Base-by-base conservation (phyloP, 2,113 vertebrate species). In the Clarias batrachus region DNA sequence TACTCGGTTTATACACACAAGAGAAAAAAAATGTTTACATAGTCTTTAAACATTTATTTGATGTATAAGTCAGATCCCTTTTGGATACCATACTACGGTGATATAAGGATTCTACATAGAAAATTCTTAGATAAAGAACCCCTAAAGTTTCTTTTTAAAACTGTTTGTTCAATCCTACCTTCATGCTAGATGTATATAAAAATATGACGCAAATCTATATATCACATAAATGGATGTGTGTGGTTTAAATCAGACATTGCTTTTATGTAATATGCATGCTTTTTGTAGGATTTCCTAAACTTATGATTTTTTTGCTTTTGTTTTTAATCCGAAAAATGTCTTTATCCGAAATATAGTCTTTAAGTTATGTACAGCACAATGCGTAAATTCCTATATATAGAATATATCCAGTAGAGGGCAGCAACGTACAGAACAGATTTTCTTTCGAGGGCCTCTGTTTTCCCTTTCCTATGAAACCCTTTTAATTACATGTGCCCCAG, bases 351-450 rank as follows among this genome's bases (percentile, higher is more conserved):
- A 3, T 66, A 66, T 66, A 3, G n/a, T 17, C 27, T 16, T 17
- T 17, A 27, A 14, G 65, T 13, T 68, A 14, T 27, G 25, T 27
- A 68, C 13, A 68, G 65, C 14, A 3, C 27, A 11, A 70, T 17
- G 66, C 66, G 2, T 33, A 33, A 70, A 13, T 70, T 30, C 27
- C 27, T 70, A n/a, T n/a, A n/a, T n/a, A n/a, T n/a, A n/a, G 30
- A 37, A 37, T 37, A 37, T 37, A 33, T 81, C 68, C 79, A 78
- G 80, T 48, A 88, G 84, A 80, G 82, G 63, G 62, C 56, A 62
- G 70, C 71, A 79, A 70, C 57, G 17, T 52, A 54, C 57, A 65
- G 52, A 62, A 4, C 59, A 68, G 65, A 68, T 16, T 63, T 54
- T 37, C 8, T 33, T 57, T 48, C 30, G 65, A 48, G 16, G 21